phyloP scores from a whole-genome alignment of 2,113 vertebrate genomes.

The Tachycineta bicolor region DNA sequence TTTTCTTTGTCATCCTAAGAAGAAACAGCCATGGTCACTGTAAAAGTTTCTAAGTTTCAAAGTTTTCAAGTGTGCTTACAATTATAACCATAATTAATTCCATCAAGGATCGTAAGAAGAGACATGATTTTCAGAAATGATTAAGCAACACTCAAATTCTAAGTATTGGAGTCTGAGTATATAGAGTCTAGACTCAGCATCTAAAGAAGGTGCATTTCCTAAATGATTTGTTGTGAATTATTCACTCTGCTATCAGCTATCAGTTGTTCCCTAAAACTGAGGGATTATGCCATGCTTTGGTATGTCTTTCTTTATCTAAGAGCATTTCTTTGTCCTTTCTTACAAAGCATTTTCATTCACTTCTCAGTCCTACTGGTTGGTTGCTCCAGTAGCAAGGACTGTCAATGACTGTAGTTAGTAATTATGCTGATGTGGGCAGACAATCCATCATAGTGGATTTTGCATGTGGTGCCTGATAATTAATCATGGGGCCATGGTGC shows the following conservation, averaged over 20 bases:
- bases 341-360: conserved; percentile 13
- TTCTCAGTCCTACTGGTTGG: conserved; percentile 1
- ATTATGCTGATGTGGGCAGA: conserved; percentile 59
- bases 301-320: not conserved
- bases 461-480: conserved; percentile 63
- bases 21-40: not conserved
- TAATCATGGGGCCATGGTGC: conserved; percentile 58
- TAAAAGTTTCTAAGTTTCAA: not conserved
- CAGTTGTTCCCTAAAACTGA: not conserved
- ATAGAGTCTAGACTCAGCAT: not conserved
- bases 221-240: not conserved
- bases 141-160: not conserved
- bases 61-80: not conserved
- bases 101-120: not conserved
- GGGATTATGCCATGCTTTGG: not conserved
- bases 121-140: not conserved
- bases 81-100: not conserved
- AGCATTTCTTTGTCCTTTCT: not conserved
- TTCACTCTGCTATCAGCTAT: not conserved
- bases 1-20: not conserved
- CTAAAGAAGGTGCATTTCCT: not conserved
- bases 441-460: conserved; percentile 65
- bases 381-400: conserved; percentile 31
- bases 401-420: conserved; percentile 54
- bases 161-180: not conserved